A percentile compares a stretch with the other conserved stretches of the same genome.
Conservation (phyloP, 2,888 invertebrate genomes). For the Gisinianus flammeolus region DNA sequence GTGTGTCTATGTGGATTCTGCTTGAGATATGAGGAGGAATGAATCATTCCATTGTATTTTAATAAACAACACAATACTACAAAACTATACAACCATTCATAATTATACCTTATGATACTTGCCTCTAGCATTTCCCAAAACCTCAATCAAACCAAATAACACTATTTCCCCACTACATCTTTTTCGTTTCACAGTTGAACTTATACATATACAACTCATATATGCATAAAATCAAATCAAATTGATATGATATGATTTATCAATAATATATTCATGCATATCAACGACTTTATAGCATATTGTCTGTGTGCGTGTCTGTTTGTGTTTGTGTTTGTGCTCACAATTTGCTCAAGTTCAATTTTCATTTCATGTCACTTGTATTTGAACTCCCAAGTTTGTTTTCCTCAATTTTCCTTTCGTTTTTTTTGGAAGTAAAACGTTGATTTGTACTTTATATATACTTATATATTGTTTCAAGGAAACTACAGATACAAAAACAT, state of each 20-base stretch:
- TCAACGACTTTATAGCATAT: neutral
- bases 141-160: conserved; percentile 34
- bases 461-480: too few relatives aligned
- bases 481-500: too few relatives aligned
- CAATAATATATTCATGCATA: neutral
- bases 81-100: conserved; percentile 6
- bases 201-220: too few relatives aligned
- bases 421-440: too few relatives aligned
- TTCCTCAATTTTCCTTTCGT: too few relatives aligned
- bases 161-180: conserved; percentile 13
- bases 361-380: neutral
- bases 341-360: neutral
- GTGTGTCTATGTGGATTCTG: neutral
- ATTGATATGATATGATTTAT: neutral
- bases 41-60: conserved; percentile 31
- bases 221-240: too few relatives aligned
- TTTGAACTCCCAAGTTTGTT: too few relatives aligned
- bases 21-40: neutral
- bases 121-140: conserved; percentile 36
- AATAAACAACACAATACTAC: conserved; percentile 22
- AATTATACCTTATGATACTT: conserved; percentile 25
- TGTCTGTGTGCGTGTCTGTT: neutral
- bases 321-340: neutral
- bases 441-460: too few relatives aligned
- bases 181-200: neutral